Evolutionary conservation across 2,888 invertebrate species (phyloP).

Genomic region (Amphipyra berbera): DNA sequence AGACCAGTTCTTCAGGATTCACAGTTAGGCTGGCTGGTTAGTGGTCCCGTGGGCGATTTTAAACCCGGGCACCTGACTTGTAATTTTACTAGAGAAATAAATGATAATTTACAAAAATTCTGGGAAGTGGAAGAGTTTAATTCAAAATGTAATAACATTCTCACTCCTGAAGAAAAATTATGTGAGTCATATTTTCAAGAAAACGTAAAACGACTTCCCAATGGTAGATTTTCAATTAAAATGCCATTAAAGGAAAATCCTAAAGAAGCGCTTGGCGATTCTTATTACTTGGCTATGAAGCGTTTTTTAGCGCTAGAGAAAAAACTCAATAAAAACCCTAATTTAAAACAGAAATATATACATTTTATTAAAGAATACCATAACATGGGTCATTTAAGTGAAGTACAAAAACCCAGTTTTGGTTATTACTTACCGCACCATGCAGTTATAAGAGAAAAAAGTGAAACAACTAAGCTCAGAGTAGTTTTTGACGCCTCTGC

Average conservation of each 20-base stretch:
- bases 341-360: conserved; percentile 3
- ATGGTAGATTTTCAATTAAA: conserved; percentile 43
- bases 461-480: too few species aligned
- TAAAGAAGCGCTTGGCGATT: conserved; percentile 11
- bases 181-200: conserved; percentile 38
- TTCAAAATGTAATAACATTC: too few species aligned
- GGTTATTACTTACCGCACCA: conserved; percentile 52
- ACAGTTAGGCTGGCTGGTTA: conserved; percentile 3
- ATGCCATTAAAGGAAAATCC: conserved; percentile 40
- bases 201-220: conserved; percentile 27
- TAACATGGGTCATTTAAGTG: conserved; percentile 7
- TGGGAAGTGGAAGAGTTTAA: too few species aligned
- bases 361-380: conserved; percentile 4
- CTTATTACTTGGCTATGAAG: conserved; percentile 9
- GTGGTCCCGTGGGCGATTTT: background rate
- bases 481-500: too few species aligned
- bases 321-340: conserved; percentile 2
- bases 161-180: conserved; percentile 38
- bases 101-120: conserved; percentile 7
- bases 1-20: too few species aligned
- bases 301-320: conserved; percentile 1
- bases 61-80: background rate
- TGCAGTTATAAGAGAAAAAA: conserved; percentile 33
- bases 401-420: conserved; percentile 4
- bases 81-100: conserved; percentile 6